Evolutionary conservation across 2,113 vertebrate genomes (phyloP), one percentile per base, ranked within the genome.

Genomic region (Acanthisitta chloris): DNA sequence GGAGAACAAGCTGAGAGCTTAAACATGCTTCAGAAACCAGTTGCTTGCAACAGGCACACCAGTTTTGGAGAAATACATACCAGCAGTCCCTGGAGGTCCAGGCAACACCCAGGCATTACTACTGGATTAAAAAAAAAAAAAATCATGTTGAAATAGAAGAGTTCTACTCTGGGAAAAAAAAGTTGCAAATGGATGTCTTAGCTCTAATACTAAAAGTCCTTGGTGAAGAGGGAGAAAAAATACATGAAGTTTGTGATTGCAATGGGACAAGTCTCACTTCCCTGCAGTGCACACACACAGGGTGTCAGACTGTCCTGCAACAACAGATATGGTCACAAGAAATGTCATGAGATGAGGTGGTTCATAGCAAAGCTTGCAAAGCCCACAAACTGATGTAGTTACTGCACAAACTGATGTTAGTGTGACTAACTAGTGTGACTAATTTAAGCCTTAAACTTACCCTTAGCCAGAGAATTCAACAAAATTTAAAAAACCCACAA

Each of bases 231-330:
- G 23, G 14, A 15, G 14, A 20, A 9, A 20, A 88, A 81, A 86
- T 26, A 38, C 2, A 18, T 23, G 1, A 28, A 62, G 55, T 26
- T 49, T 67, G 17, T 42, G 24, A 49, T 0, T 38, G 42, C 74
- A 76, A 43, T 1, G 18, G n/a, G 49, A 28, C 26, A 15, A 26
- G n/a, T 36, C 9, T 17, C 20, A 5, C 17, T 43, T 4, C 20
- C 4, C 8, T 19, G 24, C 25, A 48, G 46, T 2, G 13, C 33
- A 28, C 43, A 17, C 11, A 8, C 0, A 1, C 14, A 8, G 65
- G 40, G 18, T 11, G 31, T 20, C 72, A 45, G 54, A 6, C 45
- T 78, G 45, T 72, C 64, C 36, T 61, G 8, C 62, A 24, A 23
- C 0, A 12, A 12, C 4, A 12, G 38, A 23, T 9, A 20, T 14